These are phyloP conservation scores for Pedetes capensis DNA, from an alignment of 2,113 vertebrate species.

Conservation along the genomic window DNA sequence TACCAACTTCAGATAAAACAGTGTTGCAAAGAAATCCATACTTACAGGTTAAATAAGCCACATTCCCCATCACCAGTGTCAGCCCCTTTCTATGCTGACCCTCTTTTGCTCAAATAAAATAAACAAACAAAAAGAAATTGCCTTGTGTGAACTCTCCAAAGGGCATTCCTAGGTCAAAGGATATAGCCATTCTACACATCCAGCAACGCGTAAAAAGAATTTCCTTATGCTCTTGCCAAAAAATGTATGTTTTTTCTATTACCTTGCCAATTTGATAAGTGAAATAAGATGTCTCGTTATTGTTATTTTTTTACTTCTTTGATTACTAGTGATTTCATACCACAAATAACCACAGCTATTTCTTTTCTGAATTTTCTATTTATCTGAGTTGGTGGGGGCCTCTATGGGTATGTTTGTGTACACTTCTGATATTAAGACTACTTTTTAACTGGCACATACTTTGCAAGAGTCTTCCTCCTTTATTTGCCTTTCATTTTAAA, in stretches of 20 bases:
- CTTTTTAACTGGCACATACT: not conserved
- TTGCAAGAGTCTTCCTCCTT: not conserved
- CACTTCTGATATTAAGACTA: not conserved
- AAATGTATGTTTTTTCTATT: slow-evolving; percentile 11
- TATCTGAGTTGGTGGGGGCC: not conserved
- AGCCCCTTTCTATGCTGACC: not conserved
- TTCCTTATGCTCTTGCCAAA: not conserved
- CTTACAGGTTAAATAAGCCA: not conserved
- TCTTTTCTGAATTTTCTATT: not conserved
- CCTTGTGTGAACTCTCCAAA: not conserved
- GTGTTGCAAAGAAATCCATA: not conserved
- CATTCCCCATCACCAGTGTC: not conserved
- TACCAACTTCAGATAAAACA: not conserved
- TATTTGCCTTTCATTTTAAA: not conserved
- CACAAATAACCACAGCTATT: not conserved
- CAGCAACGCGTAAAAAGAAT: not conserved
- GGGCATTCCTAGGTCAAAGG: not conserved
- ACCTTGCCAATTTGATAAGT: not conserved
- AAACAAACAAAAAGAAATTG: too few relatives aligned
- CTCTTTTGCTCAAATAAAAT: not conserved
- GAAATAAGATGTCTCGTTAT: not conserved
- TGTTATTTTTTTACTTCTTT: slow-evolving; percentile 50
- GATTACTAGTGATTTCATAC: slow-evolving; percentile 17
- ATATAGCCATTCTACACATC: not conserved
- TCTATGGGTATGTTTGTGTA: not conserved